These are phyloP conservation scores for Ciconia stormi DNA, from an alignment of 2,113 vertebrate species.

Conservation along the genomic window DNA sequence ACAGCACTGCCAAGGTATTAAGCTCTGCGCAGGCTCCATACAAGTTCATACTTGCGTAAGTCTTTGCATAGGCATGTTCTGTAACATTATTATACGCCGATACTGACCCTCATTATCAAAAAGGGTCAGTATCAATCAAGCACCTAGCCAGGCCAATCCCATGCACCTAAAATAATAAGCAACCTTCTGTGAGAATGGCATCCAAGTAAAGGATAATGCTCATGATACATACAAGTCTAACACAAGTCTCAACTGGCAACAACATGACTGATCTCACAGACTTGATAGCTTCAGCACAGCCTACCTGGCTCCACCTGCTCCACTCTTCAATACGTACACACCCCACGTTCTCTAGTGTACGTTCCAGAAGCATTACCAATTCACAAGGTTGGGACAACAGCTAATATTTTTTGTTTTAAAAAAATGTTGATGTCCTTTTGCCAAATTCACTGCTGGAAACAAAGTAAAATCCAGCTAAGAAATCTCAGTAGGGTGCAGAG, in stretches of 20 bases:
- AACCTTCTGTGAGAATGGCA: neutral
- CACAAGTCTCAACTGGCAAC: slow-evolving; percentile 11
- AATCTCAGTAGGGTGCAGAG: neutral
- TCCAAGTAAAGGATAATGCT: neutral
- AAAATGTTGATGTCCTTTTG: neutral
- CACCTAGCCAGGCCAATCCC: neutral
- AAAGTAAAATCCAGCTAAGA: neutral
- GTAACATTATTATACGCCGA: rapidly evolving
- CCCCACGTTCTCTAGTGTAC: neutral
- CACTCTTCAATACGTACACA: neutral
- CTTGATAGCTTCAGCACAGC: neutral
- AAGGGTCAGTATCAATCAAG: rapidly evolving
- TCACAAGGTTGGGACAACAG: neutral
- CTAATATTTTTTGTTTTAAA: neutral
- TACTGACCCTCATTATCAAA: neutral
- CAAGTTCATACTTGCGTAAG: rapidly evolving
- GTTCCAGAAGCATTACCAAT: neutral
- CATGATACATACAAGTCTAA: neutral
- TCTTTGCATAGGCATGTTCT: neutral
- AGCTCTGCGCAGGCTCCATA: neutral
- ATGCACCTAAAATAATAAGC: neutral
- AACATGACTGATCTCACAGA: neutral
- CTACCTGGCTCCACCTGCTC: slow-evolving; percentile 6
- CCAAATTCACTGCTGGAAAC: neutral
- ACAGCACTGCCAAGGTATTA: neutral